Evolutionary conservation across 1,140 invertebrate genomes (phyloP).

Genomic region (Phymastichus coffea): DNA sequence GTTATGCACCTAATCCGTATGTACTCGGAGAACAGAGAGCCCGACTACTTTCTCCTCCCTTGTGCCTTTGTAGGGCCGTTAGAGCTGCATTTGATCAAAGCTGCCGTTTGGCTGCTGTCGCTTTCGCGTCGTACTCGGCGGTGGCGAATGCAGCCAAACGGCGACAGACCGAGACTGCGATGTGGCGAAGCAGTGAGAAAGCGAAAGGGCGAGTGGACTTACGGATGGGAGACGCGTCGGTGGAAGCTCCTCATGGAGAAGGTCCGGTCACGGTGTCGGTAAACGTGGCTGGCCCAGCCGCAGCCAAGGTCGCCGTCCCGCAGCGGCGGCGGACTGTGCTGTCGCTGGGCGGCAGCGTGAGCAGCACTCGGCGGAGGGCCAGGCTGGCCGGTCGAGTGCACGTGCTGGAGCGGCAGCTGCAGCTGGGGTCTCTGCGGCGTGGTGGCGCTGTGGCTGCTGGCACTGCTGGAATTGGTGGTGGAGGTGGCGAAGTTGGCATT

Average conservation of each 20-base stretch:
- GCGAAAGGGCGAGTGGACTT: conserved; percentile 35
- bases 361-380: conserved; percentile 7
- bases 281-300: conserved; percentile 36
- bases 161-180: background rate
- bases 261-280: conserved; percentile 43
- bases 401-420: conserved; percentile 13
- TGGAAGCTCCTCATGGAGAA: conserved; percentile 54
- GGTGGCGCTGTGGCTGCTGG: background rate
- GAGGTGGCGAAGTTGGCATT: background rate
- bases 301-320: conserved; percentile 38
- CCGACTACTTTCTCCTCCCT: too few relatives aligned
- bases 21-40: too few relatives aligned
- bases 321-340: conserved; percentile 36
- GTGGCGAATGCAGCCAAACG: background rate
- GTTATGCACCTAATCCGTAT: background rate
- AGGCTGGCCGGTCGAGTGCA: background rate
- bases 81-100: too few relatives aligned
- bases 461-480: background rate
- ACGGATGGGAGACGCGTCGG: conserved; percentile 55
- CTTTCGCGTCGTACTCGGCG: too few relatives aligned
- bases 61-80: too few relatives aligned
- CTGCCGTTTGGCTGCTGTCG: too few relatives aligned
- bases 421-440: background rate
- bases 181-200: background rate
- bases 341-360: conserved; percentile 40